Base-by-base conservation (phyloP, 2,888 invertebrate genomes). In the Cheilosia vernalis region DNA sequence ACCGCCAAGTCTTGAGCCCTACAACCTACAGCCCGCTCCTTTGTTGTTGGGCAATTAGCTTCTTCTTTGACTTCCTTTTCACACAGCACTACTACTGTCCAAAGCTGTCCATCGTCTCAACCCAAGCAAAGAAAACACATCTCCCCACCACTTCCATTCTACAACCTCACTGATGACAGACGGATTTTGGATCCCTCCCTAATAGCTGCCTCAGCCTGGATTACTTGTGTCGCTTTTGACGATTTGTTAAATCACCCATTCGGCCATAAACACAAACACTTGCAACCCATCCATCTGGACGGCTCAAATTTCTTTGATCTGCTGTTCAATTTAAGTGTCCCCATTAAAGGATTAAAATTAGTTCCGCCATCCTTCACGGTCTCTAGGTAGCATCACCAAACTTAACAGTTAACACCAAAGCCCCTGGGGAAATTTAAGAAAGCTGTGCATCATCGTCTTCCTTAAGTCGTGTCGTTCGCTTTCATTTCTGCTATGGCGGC, bases 291-390 rank as follows among this genome's bases (percentile, higher is more conserved):
- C 21, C 10, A 13, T 7, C 1, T n/a, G 55, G n/a, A 69, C 49
- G 17, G 40, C 47, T 56, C 30, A 56, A 56, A 56, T 33, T 56
- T 33, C 63, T 58, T 60, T 42, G 66, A 49, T 63, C 55, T 56
- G 64, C 30, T 42, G 15, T 66, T 60, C 72, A 74, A 55, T 80
- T 74, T 74, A 56, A 73, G 67, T 55, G 67, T 78, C 67, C 69
- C 73, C 64, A 58, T 67, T 49, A 83, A 83, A 78, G 66, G 66
- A 78, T 78, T 83, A 63, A 78, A 83, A 78, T 78, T 83, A 83
- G 73, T 69, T 73, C 56, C 69, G 40, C 69, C 69, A 47, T 24
- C 37, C 60, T 10, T 30, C 24, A 9, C 17, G 47, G 0, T 7
- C 9, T 15, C n/a, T 6, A 10, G n/a, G 17, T 4, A 19, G n/a